These are phyloP conservation scores for Lepidurus couesii DNA, from an alignment of 1,140 invertebrate genomes.

Conservation along the genomic window DNA sequence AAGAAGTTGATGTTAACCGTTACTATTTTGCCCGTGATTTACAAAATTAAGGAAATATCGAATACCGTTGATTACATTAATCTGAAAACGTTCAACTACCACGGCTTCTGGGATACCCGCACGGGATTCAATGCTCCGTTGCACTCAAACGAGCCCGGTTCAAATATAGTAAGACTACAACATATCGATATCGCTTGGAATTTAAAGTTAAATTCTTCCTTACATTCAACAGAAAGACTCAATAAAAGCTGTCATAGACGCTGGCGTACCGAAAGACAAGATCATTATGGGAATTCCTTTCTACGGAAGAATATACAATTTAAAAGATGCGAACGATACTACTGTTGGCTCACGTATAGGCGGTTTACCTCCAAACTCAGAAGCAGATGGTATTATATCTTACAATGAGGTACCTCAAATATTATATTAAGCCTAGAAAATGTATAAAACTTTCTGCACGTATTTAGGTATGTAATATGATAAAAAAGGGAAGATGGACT, in stretches of 20 bases:
- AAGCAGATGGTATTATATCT: constrained; percentile 73
- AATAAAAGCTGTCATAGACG: no score
- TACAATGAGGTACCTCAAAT: constrained; percentile 69
- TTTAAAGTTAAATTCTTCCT: no score
- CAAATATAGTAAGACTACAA: no score
- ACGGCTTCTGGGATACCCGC: constrained; percentile 46
- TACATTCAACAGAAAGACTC: no score
- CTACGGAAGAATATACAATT: constrained; percentile 72
- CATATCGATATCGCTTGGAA: no score
- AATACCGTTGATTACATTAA: no score
- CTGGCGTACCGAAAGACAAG: constrained; percentile 60
- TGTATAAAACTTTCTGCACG: no score
- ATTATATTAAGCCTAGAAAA: not conserved
- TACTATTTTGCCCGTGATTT: no score
- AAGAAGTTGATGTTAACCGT: no score
- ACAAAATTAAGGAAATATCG: no score
- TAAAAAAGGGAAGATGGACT: constrained; percentile 44
- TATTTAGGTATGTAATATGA: no score
- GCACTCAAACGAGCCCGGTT: constrained; percentile 17
- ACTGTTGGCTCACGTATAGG: constrained; percentile 50
- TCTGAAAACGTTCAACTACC: constrained; percentile 45
- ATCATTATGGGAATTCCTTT: constrained; percentile 73
- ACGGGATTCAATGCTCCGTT: constrained; percentile 42
- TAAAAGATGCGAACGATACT: constrained; percentile 42
- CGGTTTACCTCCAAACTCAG: constrained; percentile 66